These are phyloP conservation scores for Thalassophryne amazonica DNA, from an alignment of 2,797 vertebrate genomes.

Conservation along the genomic window DNA sequence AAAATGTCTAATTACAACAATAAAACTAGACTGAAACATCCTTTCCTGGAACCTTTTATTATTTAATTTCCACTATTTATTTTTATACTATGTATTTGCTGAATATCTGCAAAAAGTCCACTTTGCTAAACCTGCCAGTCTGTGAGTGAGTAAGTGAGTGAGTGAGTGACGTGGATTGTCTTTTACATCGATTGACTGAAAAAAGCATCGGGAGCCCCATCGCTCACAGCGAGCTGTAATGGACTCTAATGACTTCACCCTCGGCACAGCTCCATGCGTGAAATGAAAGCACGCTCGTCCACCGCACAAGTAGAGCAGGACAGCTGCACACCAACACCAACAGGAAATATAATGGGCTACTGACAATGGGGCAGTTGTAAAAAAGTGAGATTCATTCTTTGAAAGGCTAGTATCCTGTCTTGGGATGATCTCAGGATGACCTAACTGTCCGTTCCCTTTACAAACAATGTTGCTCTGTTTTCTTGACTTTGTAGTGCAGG, in stretches of 20 bases:
- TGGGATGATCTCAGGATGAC: no score
- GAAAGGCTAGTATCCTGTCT: background rate
- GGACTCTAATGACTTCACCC: slow-evolving; percentile 42
- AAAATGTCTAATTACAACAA: background rate
- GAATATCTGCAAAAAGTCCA: slow-evolving; percentile 1
- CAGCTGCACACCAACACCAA: slow-evolving; percentile 8
- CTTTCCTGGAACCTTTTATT: background rate
- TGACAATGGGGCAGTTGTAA: background rate
- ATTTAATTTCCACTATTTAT: slow-evolving; percentile 1
- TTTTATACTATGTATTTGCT: background rate
- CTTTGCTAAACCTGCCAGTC: background rate
- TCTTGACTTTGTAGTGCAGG: slow-evolving; percentile 32
- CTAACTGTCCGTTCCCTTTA: slow-evolving; percentile 25
- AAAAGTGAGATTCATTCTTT: slow-evolving; percentile 11
- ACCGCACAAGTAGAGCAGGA: background rate
- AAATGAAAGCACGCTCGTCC: slow-evolving; percentile 51
- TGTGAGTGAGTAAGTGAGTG: background rate
- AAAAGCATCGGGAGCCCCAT: slow-evolving; percentile 42
- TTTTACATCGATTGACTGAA: no score
- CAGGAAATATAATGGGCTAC: slow-evolving; percentile 12
- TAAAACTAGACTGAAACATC: background rate
- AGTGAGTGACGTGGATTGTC: background rate
- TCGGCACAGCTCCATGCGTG: slow-evolving; percentile 38
- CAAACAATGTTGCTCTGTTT: slow-evolving; percentile 24
- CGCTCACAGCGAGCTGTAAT: slow-evolving; percentile 47